Percentiles rank a stretch among this genome's conserved stretches.
Conservation (phyloP, 92 coral and sea anemone genomes). For the Hydrozoanthus gracilis region DNA sequence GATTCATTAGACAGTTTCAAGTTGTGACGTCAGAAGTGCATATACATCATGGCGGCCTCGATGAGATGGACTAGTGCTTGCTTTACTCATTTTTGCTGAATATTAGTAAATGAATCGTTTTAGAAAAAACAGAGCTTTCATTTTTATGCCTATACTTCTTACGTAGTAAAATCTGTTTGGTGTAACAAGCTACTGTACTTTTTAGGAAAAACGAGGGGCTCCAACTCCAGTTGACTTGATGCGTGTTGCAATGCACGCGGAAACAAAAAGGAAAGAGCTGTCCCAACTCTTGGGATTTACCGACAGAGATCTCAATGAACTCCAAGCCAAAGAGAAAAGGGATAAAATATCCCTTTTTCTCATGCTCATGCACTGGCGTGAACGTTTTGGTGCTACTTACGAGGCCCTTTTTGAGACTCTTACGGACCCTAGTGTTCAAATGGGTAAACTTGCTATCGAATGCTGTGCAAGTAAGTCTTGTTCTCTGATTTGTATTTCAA, state of each 20-base stretch:
- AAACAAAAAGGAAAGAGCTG: not conserved
- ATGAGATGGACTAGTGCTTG: no score
- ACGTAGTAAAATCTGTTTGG: no score
- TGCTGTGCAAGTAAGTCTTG: constrained; percentile 16
- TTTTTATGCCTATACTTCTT: no score
- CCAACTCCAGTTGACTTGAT: constrained; percentile 1
- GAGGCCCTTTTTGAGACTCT: not conserved
- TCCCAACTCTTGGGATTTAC: not conserved
- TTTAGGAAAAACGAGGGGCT: not conserved
- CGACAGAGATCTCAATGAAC: not conserved
- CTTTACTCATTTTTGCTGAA: no score
- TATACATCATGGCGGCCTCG: no score
- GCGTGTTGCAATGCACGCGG: not conserved
- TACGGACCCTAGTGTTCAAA: not conserved
- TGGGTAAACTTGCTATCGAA: not conserved
- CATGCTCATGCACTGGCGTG: not conserved
- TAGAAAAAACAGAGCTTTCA: no score
- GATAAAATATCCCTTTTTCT: not conserved
- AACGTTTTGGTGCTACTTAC: not conserved
- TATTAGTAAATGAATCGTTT: no score
- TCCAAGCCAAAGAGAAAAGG: not conserved
- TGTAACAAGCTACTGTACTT: no score
- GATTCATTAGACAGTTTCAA: no score
- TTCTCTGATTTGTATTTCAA: no score
- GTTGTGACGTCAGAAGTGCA: no score